phyloP scores from a whole-genome alignment of 2,797 vertebrate species.

The Pterois miles region DNA sequence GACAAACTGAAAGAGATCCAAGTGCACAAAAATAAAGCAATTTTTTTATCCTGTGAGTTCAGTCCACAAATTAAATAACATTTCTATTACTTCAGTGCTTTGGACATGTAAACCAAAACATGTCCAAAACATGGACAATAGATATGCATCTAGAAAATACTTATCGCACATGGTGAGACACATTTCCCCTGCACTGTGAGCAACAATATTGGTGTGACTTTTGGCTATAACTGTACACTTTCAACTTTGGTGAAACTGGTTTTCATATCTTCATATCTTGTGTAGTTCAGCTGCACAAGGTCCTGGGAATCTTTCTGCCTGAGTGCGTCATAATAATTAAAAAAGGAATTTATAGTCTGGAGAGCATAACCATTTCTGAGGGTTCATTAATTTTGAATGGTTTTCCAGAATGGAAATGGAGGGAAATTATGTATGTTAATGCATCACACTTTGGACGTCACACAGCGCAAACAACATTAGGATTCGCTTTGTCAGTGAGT shows the following conservation, averaged over 20 bases:
- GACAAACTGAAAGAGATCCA: not conserved
- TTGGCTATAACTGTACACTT: slow-evolving; percentile 11
- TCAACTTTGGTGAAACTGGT: slow-evolving; percentile 31
- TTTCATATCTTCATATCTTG: slow-evolving; percentile 45
- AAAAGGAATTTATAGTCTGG: slow-evolving; percentile 64
- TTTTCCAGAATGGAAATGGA: slow-evolving; percentile 48
- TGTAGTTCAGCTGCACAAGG: slow-evolving; percentile 19
- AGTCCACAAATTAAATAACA: not conserved
- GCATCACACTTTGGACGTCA: slow-evolving; percentile 31
- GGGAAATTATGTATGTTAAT: slow-evolving; percentile 57
- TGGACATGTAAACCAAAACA: not conserved
- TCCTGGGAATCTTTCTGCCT: slow-evolving; percentile 47
- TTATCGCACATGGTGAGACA: not conserved
- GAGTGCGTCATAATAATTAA: slow-evolving; percentile 70
- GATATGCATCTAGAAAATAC: not conserved
- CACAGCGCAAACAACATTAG: slow-evolving; percentile 29
- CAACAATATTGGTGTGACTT: not conserved
- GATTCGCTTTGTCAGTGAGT: slow-evolving; percentile 7
- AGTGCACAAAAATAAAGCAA: not conserved
- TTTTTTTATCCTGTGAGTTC: not conserved
- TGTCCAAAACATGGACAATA: not conserved
- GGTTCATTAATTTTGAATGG: slow-evolving; percentile 66
- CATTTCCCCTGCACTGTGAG: not conserved
- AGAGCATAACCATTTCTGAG: slow-evolving; percentile 47
- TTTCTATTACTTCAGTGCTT: not conserved